Evolutionary conservation across 2,888 invertebrate genomes (phyloP), one percentile per base, ranked within the genome.

Genomic region (Bombylius discolor): DNA sequence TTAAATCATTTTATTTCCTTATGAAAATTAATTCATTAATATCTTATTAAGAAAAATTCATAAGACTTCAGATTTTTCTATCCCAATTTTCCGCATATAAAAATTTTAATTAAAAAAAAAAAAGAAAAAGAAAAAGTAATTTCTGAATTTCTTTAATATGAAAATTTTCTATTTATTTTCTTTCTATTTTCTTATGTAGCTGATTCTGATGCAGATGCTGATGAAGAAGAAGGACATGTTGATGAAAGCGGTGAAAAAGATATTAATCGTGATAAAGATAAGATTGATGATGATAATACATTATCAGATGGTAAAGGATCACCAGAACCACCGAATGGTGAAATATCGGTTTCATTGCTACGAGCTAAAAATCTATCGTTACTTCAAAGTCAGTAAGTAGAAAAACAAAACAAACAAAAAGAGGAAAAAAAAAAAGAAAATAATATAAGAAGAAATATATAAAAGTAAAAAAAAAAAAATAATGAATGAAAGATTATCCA

Each of bases 311-410:
- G 61, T 14, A 71, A 70, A 64, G 72, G 70, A 49, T 57, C 61
- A 45, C 60, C 67, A 54, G 68, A 68, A 58, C 71, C 70, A 58
- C 65, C 65, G 39, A 72, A 73, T 62, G 73, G 71, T 59, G 74
- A 74, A 60, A 70, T 73, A 60, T 71, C 73, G 58, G 70, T 74
- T 52, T 72, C 73, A 57, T 64, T 74, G 61, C 61, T 74, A 58
- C 68, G 74, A 61, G 72, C 77, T 59, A 77, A 78, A 64, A 75
- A 76, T 61, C 75, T 78, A 49, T 78, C 79, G 58, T 70, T 79
- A 57, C 68, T 79, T 53, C 79, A 79, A 63, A 79, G 78, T 68
- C 75, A 78, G 79, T 79, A 69, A 77, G 77, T 71, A 61, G 2
- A 23, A 23, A 23, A 23, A 23, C 23, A 23, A 23, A 23, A 3